phyloP scores from a whole-genome alignment of 2,113 vertebrate genomes.

The Mola mola region DNA sequence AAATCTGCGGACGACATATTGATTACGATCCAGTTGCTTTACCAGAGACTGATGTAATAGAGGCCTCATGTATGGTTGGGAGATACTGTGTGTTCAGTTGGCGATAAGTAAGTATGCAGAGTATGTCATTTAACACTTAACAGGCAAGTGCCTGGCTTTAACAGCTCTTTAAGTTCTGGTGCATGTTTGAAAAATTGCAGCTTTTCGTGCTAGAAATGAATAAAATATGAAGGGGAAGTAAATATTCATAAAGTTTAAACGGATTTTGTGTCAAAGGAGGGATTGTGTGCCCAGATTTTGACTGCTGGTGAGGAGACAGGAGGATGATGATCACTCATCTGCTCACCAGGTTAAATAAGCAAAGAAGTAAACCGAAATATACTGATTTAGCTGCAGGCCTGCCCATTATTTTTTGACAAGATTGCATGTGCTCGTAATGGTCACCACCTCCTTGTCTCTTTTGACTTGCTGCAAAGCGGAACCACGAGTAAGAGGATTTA shows the following conservation, averaged over 20 bases:
- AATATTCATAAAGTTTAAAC: background rate
- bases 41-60: no score
- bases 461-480: slow-evolving; percentile 54
- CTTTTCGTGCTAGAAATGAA: no score
- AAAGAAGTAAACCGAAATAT: background rate
- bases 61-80: no score
- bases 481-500: slow-evolving; percentile 27
- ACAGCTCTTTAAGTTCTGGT: no score
- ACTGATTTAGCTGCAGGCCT: slow-evolving; percentile 23
- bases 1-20: no score
- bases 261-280: slow-evolving; percentile 1
- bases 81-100: no score
- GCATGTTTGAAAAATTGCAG: no score
- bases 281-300: background rate
- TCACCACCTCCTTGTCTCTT: slow-evolving; percentile 14
- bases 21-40: no score
- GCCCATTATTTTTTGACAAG: slow-evolving; percentile 13
- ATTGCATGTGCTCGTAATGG: slow-evolving; percentile 6
- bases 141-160: no score
- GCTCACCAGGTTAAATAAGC: background rate
- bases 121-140: no score
- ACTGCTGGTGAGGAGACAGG: background rate
- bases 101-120: no score
- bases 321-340: slow-evolving; percentile 1
- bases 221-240: background rate